Conservation (phyloP, 2,797 vertebrate species). For the Ctenosaura bakeri region DNA sequence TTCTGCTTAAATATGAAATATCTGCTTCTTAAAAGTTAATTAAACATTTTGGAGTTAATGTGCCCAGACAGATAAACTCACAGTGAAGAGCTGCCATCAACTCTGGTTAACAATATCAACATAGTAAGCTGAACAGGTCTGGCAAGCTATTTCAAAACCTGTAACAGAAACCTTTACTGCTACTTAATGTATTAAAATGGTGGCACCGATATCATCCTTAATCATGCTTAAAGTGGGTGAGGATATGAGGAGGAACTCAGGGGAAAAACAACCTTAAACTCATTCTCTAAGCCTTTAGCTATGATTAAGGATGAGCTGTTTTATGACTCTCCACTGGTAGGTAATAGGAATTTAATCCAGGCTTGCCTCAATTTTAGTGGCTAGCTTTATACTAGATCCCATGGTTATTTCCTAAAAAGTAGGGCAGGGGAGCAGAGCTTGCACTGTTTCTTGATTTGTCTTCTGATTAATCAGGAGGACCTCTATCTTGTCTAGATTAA, state of each 20-base stretch:
- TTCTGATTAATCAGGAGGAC: too few relatives aligned
- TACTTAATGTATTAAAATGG: not conserved
- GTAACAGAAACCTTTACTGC: not conserved
- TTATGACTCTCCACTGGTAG: not conserved
- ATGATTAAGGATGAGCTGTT: not conserved
- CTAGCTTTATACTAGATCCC: not conserved
- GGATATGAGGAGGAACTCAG: not conserved
- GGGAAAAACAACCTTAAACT: not conserved
- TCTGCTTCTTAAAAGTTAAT: not conserved
- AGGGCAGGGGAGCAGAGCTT: too few relatives aligned
- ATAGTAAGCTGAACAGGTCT: not conserved
- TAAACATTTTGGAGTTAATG: not conserved
- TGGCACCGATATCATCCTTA: not conserved
- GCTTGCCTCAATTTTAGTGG: not conserved
- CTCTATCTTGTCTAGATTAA: too few relatives aligned
- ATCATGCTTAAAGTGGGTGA: not conserved
- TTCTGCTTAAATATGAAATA: not conserved
- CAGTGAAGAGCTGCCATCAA: not conserved
- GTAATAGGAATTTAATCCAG: not conserved
- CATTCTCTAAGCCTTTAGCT: not conserved
- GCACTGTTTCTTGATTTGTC: too few relatives aligned
- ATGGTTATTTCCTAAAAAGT: not conserved
- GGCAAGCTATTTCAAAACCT: not conserved
- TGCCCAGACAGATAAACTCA: not conserved
- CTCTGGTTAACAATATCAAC: not conserved